Evolutionary conservation across 2,113 vertebrate species (phyloP).

Genomic region (Rhegmatorhina hoffmannsi): DNA sequence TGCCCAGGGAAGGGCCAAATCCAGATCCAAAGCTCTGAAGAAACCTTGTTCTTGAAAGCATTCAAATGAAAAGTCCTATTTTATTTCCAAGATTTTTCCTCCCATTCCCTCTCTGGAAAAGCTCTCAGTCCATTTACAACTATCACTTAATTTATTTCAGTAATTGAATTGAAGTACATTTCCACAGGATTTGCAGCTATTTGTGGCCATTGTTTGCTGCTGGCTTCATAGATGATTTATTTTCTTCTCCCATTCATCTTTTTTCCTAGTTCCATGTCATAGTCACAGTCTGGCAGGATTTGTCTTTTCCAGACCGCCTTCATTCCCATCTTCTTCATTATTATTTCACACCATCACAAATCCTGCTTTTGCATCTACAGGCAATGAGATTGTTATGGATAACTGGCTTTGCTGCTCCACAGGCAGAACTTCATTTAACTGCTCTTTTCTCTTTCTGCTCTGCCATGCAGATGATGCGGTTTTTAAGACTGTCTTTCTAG

Average conservation of each 20-base stretch:
- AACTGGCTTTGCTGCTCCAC: not conserved
- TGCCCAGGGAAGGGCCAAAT: not conserved
- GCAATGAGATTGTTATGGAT: constrained; percentile 2
- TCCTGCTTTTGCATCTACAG: not conserved
- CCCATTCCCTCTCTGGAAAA: not conserved
- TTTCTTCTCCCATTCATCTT: not conserved
- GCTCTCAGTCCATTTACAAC: not conserved
- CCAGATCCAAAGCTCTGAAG: not conserved
- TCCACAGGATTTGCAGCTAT: constrained; percentile 1
- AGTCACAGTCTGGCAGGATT: constrained; percentile 1
- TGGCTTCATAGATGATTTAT: not conserved
- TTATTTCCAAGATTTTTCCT: not conserved
- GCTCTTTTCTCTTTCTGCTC: constrained; percentile 23
- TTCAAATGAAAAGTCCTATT: not conserved
- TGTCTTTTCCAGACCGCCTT: not conserved
- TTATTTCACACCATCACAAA: constrained; percentile 17
- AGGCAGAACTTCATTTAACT: constrained; percentile 26
- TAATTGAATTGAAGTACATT: not conserved
- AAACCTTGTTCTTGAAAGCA: not conserved
- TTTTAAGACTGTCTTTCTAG: constrained; percentile 16
- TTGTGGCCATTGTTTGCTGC: not conserved
- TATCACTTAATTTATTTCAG: constrained; percentile 39
- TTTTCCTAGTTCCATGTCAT: not conserved
- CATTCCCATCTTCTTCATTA: not conserved
- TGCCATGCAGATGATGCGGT: not conserved